These are phyloP conservation scores for Chloroclystis v-ata DNA, from an alignment of 2,888 invertebrate genomes.

Conservation along the genomic window DNA sequence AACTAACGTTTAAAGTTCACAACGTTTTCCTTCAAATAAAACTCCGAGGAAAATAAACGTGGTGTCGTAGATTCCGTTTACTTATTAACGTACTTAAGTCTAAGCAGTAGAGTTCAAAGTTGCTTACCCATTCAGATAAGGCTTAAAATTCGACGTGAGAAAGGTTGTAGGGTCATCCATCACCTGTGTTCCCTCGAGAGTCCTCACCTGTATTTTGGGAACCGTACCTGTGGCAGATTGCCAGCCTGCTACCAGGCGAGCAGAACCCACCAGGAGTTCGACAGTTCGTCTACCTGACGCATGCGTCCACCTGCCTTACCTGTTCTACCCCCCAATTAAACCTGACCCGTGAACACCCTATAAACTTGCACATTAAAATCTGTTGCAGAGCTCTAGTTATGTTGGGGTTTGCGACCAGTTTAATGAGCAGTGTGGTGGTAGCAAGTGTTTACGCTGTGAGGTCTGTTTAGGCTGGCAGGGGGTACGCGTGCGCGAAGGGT, in stretches of 20 bases:
- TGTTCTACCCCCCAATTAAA: constrained; percentile 47
- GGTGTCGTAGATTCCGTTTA: too few species aligned
- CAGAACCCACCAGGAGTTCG: constrained; percentile 48
- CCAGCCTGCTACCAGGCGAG: constrained; percentile 72
- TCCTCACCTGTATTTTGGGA: constrained; percentile 61
- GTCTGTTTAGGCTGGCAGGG: constrained; percentile 29
- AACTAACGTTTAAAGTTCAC: too few species aligned
- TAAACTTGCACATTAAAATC: not conserved
- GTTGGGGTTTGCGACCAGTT: constrained; percentile 36
- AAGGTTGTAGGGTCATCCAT: constrained; percentile 51
- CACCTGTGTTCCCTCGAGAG: constrained; percentile 50
- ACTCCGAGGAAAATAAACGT: too few species aligned
- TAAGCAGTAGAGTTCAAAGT: constrained; percentile 12
- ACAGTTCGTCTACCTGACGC: constrained; percentile 65
- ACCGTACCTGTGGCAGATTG: constrained; percentile 77
- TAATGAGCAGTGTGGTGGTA: constrained; percentile 33
- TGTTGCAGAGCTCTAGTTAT: constrained; percentile 3
- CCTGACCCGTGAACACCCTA: constrained; percentile 30
- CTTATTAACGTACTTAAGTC: not conserved
- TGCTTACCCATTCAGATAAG: not conserved
- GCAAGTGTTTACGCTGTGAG: constrained; percentile 24
- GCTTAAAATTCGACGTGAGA: constrained; percentile 10
- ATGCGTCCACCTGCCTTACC: constrained; percentile 71
- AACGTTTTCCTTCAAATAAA: too few species aligned
- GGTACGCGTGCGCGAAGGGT: constrained; percentile 43